phyloP scores from a whole-genome alignment of 2,113 vertebrate genomes.

The Echinops telfairi region DNA sequence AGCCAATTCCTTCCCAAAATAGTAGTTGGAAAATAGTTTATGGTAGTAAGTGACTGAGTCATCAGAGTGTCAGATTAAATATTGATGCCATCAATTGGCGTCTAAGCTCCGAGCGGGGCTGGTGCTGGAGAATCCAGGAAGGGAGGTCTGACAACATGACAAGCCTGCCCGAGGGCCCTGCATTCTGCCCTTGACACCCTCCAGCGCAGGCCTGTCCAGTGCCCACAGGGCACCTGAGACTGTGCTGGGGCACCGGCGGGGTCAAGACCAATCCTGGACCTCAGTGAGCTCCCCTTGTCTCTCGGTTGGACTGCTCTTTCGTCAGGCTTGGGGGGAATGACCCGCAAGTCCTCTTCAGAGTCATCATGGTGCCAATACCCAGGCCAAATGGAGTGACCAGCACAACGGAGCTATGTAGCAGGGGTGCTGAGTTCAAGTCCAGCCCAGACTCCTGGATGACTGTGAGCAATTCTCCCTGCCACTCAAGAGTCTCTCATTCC shows the following conservation, averaged over 20 bases:
- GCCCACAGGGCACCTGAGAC: fast-evolving
- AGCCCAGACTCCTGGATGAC: not conserved
- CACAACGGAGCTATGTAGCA: too few relatives aligned
- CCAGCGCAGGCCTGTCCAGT: not conserved
- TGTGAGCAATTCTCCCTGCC: not conserved
- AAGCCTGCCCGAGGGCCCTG: not conserved
- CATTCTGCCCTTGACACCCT: not conserved
- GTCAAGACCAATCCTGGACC: fast-evolving
- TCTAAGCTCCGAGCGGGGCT: constrained; percentile 33
- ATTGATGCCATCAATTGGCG: constrained; percentile 58
- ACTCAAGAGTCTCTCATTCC: not conserved
- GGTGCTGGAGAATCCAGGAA: constrained; percentile 19
- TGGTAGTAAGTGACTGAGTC: constrained; percentile 32
- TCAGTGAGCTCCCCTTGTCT: not conserved
- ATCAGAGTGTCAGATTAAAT: constrained; percentile 71
- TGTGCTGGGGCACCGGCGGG: not conserved
- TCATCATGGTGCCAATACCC: not conserved
- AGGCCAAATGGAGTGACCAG: not conserved
- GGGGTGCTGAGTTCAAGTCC: not conserved
- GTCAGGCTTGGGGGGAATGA: not conserved
- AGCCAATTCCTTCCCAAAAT: constrained; percentile 56
- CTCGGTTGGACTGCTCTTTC: not conserved
- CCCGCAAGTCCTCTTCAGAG: not conserved
- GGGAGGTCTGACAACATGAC: not conserved
- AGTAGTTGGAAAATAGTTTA: constrained; percentile 70